Conservation (phyloP, 2,797 vertebrate genomes). For the Sphenopsis melanotis region DNA sequence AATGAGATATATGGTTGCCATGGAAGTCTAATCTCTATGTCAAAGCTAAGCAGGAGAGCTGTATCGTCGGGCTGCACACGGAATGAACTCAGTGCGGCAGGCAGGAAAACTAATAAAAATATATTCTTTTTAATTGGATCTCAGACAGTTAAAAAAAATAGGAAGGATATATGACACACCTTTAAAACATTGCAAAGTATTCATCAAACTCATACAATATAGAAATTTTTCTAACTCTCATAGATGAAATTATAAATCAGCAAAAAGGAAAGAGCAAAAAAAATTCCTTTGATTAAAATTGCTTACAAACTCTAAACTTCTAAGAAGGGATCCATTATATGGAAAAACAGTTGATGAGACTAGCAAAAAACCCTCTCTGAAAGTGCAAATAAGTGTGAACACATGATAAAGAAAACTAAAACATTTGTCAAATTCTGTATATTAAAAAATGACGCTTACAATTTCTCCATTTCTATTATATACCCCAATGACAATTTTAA, state of each 20-base stretch:
- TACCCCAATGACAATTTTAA: not conserved
- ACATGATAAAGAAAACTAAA: not conserved
- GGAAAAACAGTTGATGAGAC: not conserved
- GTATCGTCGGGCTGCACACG: not conserved
- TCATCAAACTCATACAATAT: not conserved
- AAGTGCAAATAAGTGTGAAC: not conserved
- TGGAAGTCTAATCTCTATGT: conserved; percentile 42
- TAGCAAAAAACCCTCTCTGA: not conserved
- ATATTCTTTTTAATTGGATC: not conserved
- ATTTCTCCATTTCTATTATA: not conserved
- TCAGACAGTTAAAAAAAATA: not conserved
- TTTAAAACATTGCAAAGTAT: not conserved
- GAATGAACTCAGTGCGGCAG: not conserved
- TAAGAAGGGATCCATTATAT: not conserved
- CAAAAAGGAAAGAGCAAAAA: not conserved
- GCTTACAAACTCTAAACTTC: not conserved
- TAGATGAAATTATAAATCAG: not conserved
- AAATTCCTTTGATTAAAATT: not conserved
- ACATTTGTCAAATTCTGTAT: not conserved
- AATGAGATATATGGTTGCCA: conserved; percentile 50
- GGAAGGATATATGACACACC: not conserved
- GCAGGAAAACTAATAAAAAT: not conserved
- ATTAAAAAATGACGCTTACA: not conserved
- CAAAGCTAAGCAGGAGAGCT: conserved; percentile 13
- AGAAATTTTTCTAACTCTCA: not conserved